These are phyloP conservation scores for Cetonia aurata DNA, from an alignment of 2,888 invertebrate species.

Conservation along the genomic window DNA sequence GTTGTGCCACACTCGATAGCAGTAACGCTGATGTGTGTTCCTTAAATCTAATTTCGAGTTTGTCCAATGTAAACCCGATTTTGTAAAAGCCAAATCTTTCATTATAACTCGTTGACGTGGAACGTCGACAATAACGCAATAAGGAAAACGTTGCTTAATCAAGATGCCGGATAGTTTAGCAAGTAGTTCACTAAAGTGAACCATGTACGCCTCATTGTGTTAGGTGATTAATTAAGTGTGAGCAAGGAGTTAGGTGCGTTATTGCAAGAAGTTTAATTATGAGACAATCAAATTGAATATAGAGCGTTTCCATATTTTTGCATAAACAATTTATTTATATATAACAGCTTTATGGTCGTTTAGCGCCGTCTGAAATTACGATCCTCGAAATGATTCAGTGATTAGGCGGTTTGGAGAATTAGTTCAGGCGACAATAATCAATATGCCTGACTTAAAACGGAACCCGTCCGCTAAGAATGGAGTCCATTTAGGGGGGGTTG, in stretches of 20 bases:
- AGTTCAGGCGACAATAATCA: conserved; percentile 18
- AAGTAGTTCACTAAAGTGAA: conserved; percentile 28
- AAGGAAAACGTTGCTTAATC: not conserved
- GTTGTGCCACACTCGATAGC: too few species aligned
- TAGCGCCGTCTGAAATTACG: too few species aligned
- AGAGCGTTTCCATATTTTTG: not conserved
- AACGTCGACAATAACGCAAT: too few species aligned
- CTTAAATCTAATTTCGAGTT: too few species aligned
- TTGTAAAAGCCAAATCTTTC: too few species aligned
- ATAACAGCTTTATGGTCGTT: too few species aligned
- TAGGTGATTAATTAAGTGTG: conserved; percentile 19
- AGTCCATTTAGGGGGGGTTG: conserved; percentile 53
- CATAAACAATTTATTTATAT: too few species aligned
- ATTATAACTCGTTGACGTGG: too few species aligned
- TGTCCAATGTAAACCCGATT: too few species aligned
- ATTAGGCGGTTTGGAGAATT: not conserved
- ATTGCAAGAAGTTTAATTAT: not conserved
- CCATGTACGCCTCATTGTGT: conserved; percentile 11
- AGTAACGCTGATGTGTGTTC: too few species aligned
- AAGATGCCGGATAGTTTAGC: conserved; percentile 18
- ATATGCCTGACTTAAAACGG: conserved; percentile 38
- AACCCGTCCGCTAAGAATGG: conserved; percentile 48
- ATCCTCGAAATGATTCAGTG: not conserved
- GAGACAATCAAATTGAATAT: not conserved
- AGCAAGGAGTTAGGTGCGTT: not conserved